Conservation (phyloP, 2,797 vertebrate genomes). For the Pipistrellus pipistrellus region DNA sequence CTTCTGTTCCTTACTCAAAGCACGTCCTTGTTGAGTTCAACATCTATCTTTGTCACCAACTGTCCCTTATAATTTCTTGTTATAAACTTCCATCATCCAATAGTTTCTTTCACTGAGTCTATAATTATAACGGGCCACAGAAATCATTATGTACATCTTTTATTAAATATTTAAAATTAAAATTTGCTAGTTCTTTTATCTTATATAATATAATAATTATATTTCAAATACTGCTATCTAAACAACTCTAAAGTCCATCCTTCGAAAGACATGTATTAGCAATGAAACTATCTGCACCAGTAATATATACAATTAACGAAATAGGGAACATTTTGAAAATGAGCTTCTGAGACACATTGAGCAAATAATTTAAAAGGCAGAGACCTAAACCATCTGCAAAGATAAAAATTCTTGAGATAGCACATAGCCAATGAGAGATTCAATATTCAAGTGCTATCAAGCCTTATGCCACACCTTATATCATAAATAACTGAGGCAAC, state of each 20-base stretch:
- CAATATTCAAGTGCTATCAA: background rate
- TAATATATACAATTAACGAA: background rate
- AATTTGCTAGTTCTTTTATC: background rate
- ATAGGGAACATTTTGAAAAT: background rate
- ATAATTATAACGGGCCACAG: background rate
- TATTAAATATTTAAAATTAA: background rate
- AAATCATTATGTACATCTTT: background rate
- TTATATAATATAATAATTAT: background rate
- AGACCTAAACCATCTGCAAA: background rate
- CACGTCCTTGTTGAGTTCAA: background rate
- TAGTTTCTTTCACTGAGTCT: background rate
- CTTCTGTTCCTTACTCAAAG: background rate
- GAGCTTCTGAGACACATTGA: background rate
- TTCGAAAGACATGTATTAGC: background rate
- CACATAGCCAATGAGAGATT: background rate
- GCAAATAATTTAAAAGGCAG: background rate
- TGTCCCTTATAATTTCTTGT: constrained; percentile 25
- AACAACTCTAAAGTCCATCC: background rate
- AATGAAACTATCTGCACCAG: background rate
- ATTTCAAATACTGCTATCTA: background rate
- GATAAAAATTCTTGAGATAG: background rate
- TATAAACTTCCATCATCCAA: background rate
- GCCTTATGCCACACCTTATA: background rate
- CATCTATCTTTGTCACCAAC: background rate
- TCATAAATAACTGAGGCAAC: background rate